phyloP scores from a whole-genome alignment of 2,113 vertebrate species.

The Zosterops borbonicus region DNA sequence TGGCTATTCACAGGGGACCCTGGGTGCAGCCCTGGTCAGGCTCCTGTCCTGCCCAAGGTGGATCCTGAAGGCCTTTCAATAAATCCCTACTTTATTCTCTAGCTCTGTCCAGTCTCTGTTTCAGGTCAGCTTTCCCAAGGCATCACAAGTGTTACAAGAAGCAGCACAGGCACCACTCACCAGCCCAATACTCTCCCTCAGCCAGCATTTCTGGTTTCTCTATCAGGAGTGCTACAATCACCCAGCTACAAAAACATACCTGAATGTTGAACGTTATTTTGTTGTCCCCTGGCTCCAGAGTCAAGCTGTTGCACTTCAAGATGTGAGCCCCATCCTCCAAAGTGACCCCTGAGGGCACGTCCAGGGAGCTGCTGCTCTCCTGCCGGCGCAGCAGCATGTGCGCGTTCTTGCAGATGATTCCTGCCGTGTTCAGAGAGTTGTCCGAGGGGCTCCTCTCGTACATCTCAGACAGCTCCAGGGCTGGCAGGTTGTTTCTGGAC shows the following conservation, averaged over 20 bases:
- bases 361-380: constrained; percentile 79
- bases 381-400: constrained; percentile 89
- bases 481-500: constrained; percentile 53
- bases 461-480: constrained; percentile 85
- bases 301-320: constrained; percentile 79
- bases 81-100: too few species aligned
- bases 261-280: constrained; percentile 84
- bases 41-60: too few species aligned
- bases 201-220: background rate
- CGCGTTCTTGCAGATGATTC: constrained; percentile 91
- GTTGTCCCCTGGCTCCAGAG: constrained; percentile 87
- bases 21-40: too few species aligned
- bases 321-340: constrained; percentile 84
- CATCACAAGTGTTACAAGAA: background rate
- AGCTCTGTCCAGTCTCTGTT: too few species aligned
- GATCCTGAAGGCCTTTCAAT: too few species aligned
- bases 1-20: too few species aligned
- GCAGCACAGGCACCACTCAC: background rate
- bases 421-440: constrained; percentile 81
- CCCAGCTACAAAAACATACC: constrained; percentile 68
- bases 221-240: background rate
- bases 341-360: constrained; percentile 70
- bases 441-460: constrained; percentile 90
- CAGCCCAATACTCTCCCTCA: background rate
- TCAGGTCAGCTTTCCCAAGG: too few species aligned